phyloP scores from a whole-genome alignment of 2,888 invertebrate species.

The Zygogramma bicolorata region DNA sequence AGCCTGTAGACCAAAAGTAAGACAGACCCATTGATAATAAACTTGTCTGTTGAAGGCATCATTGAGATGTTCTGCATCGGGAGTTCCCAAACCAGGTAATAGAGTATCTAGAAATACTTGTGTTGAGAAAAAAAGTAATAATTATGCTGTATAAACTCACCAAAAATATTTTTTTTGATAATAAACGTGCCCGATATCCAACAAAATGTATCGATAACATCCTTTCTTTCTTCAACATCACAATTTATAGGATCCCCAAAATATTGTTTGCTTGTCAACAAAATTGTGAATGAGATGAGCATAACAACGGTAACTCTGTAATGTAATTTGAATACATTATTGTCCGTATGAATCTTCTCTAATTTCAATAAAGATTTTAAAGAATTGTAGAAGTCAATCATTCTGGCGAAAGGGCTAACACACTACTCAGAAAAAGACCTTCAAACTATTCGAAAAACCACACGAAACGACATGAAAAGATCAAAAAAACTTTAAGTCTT shows the following conservation, averaged over 20 bases:
- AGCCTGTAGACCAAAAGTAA: conserved; percentile 76
- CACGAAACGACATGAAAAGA: not conserved
- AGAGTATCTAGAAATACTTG: conserved; percentile 27
- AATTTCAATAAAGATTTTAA: conserved; percentile 77
- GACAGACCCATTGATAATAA: conserved; percentile 82
- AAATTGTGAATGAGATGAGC: conserved; percentile 78
- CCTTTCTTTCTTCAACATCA: conserved; percentile 71
- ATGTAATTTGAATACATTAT: conserved; percentile 81
- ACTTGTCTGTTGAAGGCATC: conserved; percentile 71
- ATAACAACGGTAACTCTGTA: conserved; percentile 80
- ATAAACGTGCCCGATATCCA: conserved; percentile 84
- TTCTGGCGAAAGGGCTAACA: conserved; percentile 50
- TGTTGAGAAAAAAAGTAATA: not conserved
- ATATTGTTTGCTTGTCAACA: conserved; percentile 85
- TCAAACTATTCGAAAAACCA: not conserved
- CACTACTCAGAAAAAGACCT: not conserved
- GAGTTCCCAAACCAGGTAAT: conserved; percentile 40
- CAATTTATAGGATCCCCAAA: conserved; percentile 89
- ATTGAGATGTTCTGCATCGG: not conserved
- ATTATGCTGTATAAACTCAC: conserved; percentile 58
- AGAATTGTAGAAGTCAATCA: conserved; percentile 77
- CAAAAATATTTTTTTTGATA: conserved; percentile 65
- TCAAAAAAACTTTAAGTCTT: too few species aligned
- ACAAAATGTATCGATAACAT: conserved; percentile 80
- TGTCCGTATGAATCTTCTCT: conserved; percentile 79